These are phyloP conservation scores for Phrynosoma platyrhinos DNA, from an alignment of 2,113 vertebrate species.

Conservation along the genomic window DNA sequence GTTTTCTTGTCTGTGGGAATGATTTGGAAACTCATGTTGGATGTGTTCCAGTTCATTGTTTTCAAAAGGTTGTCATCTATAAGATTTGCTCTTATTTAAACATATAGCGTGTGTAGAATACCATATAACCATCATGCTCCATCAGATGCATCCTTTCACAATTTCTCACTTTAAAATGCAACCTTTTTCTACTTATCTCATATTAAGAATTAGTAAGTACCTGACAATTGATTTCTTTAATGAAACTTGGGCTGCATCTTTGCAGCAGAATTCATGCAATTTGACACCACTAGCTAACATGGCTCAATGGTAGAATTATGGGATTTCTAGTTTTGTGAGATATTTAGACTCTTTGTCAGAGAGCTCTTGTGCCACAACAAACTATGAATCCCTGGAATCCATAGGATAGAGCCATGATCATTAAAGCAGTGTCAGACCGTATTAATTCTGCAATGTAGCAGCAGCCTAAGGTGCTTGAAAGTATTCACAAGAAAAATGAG, in stretches of 20 bases:
- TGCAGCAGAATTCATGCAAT: too few relatives aligned
- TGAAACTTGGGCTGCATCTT: not conserved
- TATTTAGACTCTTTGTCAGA: too few relatives aligned
- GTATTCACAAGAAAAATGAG: not conserved
- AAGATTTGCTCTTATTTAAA: not conserved
- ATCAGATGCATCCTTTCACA: not conserved
- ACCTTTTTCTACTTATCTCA: not conserved
- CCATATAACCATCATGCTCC: not conserved
- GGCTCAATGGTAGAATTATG: too few relatives aligned
- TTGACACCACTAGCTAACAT: too few relatives aligned
- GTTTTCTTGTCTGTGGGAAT: not conserved
- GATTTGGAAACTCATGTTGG: not conserved
- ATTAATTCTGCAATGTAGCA: too few relatives aligned
- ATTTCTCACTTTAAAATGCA: slow-evolving; percentile 2
- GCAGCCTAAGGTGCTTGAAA: not conserved
- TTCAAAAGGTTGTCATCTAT: not conserved
- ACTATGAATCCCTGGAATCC: too few relatives aligned
- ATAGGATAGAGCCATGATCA: too few relatives aligned
- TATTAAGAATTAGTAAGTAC: not conserved
- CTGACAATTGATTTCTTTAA: not conserved
- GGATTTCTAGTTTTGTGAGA: too few relatives aligned
- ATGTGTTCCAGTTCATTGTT: not conserved
- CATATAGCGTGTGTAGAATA: not conserved
- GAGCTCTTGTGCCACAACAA: too few relatives aligned
- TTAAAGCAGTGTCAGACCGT: too few relatives aligned